Evolutionary conservation across 2,113 vertebrate species (phyloP), one percentile per base, ranked within the genome.

Genomic region (Podocnemis expansa): DNA sequence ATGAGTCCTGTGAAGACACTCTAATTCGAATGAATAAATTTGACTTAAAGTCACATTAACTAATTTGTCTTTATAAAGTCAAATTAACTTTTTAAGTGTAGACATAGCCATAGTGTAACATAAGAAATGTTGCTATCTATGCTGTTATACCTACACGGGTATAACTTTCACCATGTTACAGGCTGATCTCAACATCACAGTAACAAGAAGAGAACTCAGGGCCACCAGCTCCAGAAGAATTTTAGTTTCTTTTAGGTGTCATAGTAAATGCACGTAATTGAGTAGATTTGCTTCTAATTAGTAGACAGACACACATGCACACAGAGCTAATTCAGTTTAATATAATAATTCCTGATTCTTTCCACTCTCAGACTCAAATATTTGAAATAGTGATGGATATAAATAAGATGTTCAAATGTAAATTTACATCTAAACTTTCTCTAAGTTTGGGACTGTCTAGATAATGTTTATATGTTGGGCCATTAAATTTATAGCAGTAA

Each of bases 21-120:
- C n/a, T n/a, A n/a, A n/a, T n/a, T n/a, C n/a, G n/a, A n/a, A n/a
- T n/a, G n/a, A n/a, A n/a, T n/a, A n/a, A n/a, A n/a, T n/a, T n/a
- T n/a, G n/a, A n/a, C n/a, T n/a, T n/a, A n/a, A n/a, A n/a, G n/a
- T n/a, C n/a, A n/a, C n/a, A n/a, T n/a, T n/a, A n/a, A n/a, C n/a
- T n/a, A n/a, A n/a, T n/a, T n/a, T n/a, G n/a, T n/a, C n/a, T n/a
- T n/a, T n/a, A n/a, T n/a, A n/a, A n/a, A n/a, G n/a, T n/a, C n/a
- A n/a, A n/a, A n/a, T n/a, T n/a, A n/a, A n/a, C n/a, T n/a, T n/a
- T n/a, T n/a, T n/a, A n/a, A n/a, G n/a, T n/a, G n/a, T n/a, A n/a
- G n/a, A n/a, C n/a, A n/a, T n/a, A n/a, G n/a, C n/a, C n/a, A 5
- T 1, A 0, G 11, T 27, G 0, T 24, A 25, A 14, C 43, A 5